Conservation (phyloP, 1,140 invertebrate genomes). For the Orussus abietinus region DNA sequence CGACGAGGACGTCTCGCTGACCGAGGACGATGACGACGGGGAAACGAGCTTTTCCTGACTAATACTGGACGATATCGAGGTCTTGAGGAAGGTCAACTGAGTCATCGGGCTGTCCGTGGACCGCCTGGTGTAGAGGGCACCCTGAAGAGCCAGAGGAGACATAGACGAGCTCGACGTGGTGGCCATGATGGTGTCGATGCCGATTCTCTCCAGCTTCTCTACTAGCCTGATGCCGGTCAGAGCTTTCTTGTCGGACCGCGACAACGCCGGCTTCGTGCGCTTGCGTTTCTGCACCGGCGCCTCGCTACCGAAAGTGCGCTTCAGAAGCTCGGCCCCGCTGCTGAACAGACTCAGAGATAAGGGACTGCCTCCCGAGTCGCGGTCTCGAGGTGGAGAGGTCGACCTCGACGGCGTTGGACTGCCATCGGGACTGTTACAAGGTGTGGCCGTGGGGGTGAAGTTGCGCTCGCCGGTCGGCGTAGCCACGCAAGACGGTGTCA, state of each 20-base stretch:
- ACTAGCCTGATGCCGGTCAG: slow-evolving; percentile 58
- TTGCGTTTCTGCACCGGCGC: slow-evolving; percentile 41
- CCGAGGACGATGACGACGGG: slow-evolving; percentile 27
- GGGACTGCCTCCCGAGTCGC: slow-evolving; percentile 50
- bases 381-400: slow-evolving; percentile 58
- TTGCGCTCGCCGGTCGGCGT: slow-evolving; percentile 65
- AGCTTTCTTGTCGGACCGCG: slow-evolving; percentile 52
- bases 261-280: slow-evolving; percentile 48
- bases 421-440: slow-evolving; percentile 73
- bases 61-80: slow-evolving; percentile 45
- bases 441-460: slow-evolving; percentile 75
- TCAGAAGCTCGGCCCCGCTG: slow-evolving; percentile 71
- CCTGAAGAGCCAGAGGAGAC: slow-evolving; percentile 57
- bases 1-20: slow-evolving; percentile 24
- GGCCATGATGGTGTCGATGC: slow-evolving; percentile 64
- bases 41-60: slow-evolving; percentile 37
- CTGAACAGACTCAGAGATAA: slow-evolving; percentile 63
- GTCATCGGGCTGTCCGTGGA: slow-evolving; percentile 67
- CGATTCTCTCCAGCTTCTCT: slow-evolving; percentile 67
- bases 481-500: slow-evolving; percentile 62
- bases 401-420: slow-evolving; percentile 58
- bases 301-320: slow-evolving; percentile 62
- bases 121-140: slow-evolving; percentile 54
- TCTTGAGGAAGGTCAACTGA: slow-evolving; percentile 69
- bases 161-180: slow-evolving; percentile 45